Base-by-base conservation (phyloP, 2,797 vertebrate species). In the Taeniopygia guttata region DNA sequence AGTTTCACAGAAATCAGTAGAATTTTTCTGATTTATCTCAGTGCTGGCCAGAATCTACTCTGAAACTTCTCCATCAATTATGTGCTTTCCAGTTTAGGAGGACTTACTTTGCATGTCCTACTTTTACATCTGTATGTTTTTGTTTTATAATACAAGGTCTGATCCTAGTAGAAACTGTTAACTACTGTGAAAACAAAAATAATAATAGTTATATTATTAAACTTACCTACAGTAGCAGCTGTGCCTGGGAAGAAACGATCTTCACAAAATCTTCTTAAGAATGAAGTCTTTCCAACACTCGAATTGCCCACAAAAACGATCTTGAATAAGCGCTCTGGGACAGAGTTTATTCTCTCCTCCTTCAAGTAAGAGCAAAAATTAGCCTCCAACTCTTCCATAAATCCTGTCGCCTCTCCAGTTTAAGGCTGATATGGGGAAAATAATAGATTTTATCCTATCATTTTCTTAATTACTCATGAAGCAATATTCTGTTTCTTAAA, bases 271-370 rank as follows among this genome's bases (percentile, higher is more conserved):
- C 98, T 96, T 34, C 96, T 98, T 23, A 99, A 98, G 58, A 99
- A 98, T 12, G 98, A 99, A 0, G 99, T 99, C 97, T 99, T 99
- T 67, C 99, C 99, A 15, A 99, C 99, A 1, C 98, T 98, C 0
- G 99, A 99, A 96, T 99, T 99, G 29, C 99, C 99, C 54, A 99
- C 98, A 49, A 99, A 95, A 81, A 99, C 95, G 3, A 99, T 97
- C 97, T 99, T 99, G 97, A 99, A 99, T 84, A 99, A 97, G 13
- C 97, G 98, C 78, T 99, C 99, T 7, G 98, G 99, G 11, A 96
- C 94, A 48, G 67, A 93, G 16, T 45, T 70, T 36, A 76, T 42
- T 7, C 69, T 95, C 87, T 99, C 98, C 81, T 98, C 98, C 99
- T 99, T 94, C 38, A 96, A 87, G 74, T 59, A 80, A 95, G 40